Percentiles rank a stretch among this genome's conserved stretches.
These are phyloP conservation scores for Nyctibius grandis DNA, from an alignment of 2,797 vertebrate species.

Conservation along the genomic window DNA sequence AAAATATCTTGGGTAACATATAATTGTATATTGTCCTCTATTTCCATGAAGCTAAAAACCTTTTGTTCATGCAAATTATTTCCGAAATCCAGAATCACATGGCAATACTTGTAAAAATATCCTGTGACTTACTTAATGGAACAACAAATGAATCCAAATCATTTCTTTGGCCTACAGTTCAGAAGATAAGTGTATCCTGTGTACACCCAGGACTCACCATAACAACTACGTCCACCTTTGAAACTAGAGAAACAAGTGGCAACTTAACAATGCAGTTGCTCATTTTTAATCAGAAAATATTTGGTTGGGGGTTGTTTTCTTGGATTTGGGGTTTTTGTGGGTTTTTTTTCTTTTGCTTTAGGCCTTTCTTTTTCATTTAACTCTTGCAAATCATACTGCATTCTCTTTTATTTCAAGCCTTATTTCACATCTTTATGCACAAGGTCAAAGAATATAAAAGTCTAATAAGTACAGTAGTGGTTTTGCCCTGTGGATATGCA, in stretches of 20 bases:
- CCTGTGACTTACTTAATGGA: not conserved
- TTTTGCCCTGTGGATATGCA: not conserved
- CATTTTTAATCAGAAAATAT: not conserved
- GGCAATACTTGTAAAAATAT: not conserved
- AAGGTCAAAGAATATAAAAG: not conserved
- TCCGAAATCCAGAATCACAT: not conserved
- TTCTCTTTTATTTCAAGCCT: not conserved
- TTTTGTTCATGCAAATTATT: not conserved
- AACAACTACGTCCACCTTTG: not conserved
- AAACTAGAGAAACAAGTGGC: not conserved
- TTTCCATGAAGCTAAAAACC: not conserved
- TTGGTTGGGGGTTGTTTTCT: not conserved
- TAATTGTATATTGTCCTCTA: not conserved
- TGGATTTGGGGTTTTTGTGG: rapidly evolving
- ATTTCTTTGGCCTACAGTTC: not conserved
- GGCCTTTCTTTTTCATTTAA: not conserved
- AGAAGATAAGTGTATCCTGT: not conserved
- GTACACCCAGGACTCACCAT: not conserved
- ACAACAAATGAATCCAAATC: not conserved
- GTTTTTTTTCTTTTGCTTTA: not conserved
- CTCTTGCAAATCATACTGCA: not conserved
- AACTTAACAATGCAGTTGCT: not conserved
- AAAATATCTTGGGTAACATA: not conserved
- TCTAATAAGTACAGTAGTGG: not conserved
- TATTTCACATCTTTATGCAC: not conserved